Conservation (phyloP, 2,113 vertebrate genomes). For the Anhinga rufa region DNA sequence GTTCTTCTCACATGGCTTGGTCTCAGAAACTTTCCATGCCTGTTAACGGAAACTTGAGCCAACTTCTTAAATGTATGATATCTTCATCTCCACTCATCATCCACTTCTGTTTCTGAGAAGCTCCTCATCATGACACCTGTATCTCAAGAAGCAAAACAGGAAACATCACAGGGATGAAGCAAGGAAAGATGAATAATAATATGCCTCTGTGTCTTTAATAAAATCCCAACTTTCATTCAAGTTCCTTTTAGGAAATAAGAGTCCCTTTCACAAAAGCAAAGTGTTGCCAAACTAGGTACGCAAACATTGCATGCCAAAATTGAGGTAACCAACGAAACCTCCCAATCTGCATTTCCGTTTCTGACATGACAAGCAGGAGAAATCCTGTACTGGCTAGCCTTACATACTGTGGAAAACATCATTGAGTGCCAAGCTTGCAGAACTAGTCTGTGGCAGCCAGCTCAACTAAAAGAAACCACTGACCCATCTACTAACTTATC, state of each 20-base stretch:
- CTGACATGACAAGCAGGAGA: neutral
- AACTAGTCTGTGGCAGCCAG: neutral
- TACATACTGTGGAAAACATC: neutral
- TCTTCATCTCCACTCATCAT: constrained; percentile 70
- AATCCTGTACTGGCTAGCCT: neutral
- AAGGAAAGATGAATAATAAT: constrained; percentile 58
- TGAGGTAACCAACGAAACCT: neutral
- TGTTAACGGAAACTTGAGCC: constrained; percentile 64
- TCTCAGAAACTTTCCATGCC: constrained; percentile 64
- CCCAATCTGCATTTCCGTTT: neutral
- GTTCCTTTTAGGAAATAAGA: constrained; percentile 49
- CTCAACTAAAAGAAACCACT: neutral
- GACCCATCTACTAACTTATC: neutral
- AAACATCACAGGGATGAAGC: constrained; percentile 69
- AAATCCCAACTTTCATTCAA: constrained; percentile 55
- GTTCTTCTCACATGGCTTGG: constrained; percentile 63
- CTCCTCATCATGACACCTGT: constrained; percentile 70
- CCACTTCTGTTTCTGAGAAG: constrained; percentile 66
- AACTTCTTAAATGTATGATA: constrained; percentile 66
- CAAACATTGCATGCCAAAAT: neutral
- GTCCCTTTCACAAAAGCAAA: neutral
- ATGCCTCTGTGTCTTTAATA: constrained; percentile 64
- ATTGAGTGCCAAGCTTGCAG: neutral
- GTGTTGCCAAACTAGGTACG: neutral
- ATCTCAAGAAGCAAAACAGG: constrained; percentile 73